Evolutionary conservation across 2,113 vertebrate genomes (phyloP), one percentile per base, ranked within the genome.

Genomic region (Chelonoidis abingdonii): DNA sequence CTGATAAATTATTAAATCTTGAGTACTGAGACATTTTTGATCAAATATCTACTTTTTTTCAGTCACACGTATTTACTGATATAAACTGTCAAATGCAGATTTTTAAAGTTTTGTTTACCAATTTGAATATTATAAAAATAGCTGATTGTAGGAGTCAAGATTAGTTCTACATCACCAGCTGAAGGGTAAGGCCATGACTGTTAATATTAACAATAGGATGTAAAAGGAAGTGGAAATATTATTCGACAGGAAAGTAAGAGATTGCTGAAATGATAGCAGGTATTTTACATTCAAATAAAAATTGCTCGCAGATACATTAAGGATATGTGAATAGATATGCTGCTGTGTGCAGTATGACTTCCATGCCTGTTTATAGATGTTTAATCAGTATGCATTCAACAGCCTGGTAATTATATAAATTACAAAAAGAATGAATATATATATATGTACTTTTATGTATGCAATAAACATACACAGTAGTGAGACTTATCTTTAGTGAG

Each of bases 401-500:
- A 80, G 72, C 49, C 41, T 88, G 38, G 54, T 10, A 89, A 16
- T 52, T 89, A 21, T 59, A 69, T 57, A 72, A 90, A 83, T 52
- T 95, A 31, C 25, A n/a, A 88, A 93, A 82, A 80, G 25, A 62
- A 92, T 93, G 49, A 49, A 53, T 85, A 56, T 56, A 86, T 91
- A 44, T 47, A 86, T 91, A 44, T 47, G 88, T 86, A 89, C 35
- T 91, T 93, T 94, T 88, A 84, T 75, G 52, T 35, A 93, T 78
- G 87, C 14, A 52, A 0, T n/a, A 95, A 57, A 85, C 57, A 38
- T 80, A 78, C 29, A 41, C 3, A 41, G n/a, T 88, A 91, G 93
- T 85, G 89, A 97, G 90, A 50, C 87, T 52, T 91, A 72, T 50
- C 88, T 92, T 92, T 84, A 94, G 93, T 92, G 54, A 84, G 78